phyloP scores from a whole-genome alignment of 2,888 invertebrate genomes.

The Cancer borealis region DNA sequence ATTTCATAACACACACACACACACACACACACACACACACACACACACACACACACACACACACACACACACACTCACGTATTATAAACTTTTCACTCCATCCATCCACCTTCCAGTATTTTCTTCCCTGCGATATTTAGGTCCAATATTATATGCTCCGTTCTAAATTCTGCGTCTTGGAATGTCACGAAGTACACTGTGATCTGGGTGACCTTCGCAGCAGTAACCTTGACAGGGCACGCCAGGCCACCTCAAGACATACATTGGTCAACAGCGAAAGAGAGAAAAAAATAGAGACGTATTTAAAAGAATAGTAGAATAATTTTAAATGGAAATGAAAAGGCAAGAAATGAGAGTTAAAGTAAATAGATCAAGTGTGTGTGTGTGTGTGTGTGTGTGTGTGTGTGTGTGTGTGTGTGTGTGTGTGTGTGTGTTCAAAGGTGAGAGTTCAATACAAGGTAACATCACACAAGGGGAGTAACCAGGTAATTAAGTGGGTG shows the following conservation, averaged over 20 bases:
- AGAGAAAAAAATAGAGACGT: background rate
- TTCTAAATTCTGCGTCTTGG: background rate
- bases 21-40: no score
- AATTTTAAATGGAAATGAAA: background rate
- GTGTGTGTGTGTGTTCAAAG: background rate
- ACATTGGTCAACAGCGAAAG: background rate
- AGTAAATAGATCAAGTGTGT: background rate
- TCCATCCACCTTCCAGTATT: no score
- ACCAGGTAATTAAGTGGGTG: background rate
- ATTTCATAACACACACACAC: no score
- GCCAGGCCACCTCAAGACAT: background rate
- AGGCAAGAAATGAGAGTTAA: background rate
- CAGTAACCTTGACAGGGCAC: no score
- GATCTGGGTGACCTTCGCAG: background rate
- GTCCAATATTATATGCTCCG: background rate
- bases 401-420: conserved; percentile 2
- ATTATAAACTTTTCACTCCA: no score
- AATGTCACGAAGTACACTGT: background rate
- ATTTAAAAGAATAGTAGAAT: background rate
- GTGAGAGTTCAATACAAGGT: conserved; percentile 20
- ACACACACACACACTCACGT: no score
- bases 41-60: no score
- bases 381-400: background rate
- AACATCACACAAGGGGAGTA: background rate
- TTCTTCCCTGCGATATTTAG: background rate